Evolutionary conservation across 2,888 invertebrate species (phyloP), one percentile per base, ranked within the genome.

Genomic region (Cecidostiba fungosa): DNA sequence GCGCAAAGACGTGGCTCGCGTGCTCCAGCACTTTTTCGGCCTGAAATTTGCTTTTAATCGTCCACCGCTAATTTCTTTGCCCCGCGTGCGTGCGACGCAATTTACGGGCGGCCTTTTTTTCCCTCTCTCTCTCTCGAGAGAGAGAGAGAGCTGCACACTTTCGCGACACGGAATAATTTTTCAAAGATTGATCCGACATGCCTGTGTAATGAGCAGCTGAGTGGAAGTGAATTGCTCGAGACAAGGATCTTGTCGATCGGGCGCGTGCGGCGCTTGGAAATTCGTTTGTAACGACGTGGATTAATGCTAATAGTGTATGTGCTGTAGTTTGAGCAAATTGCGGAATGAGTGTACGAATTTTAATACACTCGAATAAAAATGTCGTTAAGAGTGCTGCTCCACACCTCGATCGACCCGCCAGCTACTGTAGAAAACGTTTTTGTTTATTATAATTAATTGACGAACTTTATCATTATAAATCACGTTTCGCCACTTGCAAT

Each of bases 11-110:
- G 23, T 19, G 59, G 23, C 54, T 73, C 73, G 43, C 76, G 32
- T 59, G 32, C 76, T 32, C 32, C 10, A 26, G 26, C 16, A n/a
- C 3, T 47, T 59, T 59, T 59, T 59, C 43, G 29, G 59, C 12
- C 43, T 59, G 5, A 69, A 79, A 79, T 79, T 47, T 14, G 12
- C 66, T 69, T 69, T 79, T 79, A 79, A 79, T 79, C 69, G 79
- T 43, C 66, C 29, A 16, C 19, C 26, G 79, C 50, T 79, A 70
- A 79, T 79, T 70, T 50, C 79, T 47, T 70, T 69, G 79, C 29
- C 62, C 8, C 70, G 36, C 70, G 70, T 36, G 29, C 32, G 70
- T 59, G 29, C 66, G 66, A 66, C 66, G 29, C 66, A 23, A 74
- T 74, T 47, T 26, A 50, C 74, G 29, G 23, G 74, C 23, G 12